Evolutionary conservation across 2,888 invertebrate genomes (phyloP), one percentile per base, ranked within the genome.

Genomic region (Papilio demoleus): DNA sequence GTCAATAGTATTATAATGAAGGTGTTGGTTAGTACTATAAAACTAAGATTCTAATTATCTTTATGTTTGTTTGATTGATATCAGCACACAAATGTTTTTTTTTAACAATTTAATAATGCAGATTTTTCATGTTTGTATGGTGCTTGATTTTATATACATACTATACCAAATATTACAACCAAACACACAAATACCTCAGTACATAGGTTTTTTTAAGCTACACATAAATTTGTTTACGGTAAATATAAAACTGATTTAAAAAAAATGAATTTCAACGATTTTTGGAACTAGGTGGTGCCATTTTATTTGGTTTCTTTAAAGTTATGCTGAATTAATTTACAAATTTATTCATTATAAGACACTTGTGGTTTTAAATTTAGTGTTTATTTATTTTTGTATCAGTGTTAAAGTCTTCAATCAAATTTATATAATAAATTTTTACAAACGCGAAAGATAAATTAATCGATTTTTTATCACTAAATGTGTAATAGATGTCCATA

Each of bases 161-260:
- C 60, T 69, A 70, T 67, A 67, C 73, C 71, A 72, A 72, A 68
- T 66, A 70, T 59, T 58, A 36, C 19, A 60, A 71, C 68, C 68
- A 68, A 68, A 68, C 59, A 8, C 56, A 59, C 38, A 68, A 14
- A 50, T 64, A 68, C 22, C 36, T 19, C 59, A 19, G 27, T 17
- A 68, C 4, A 67, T 56, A 62, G 14, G 14, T 14, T 9, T 19
- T 22, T 65, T 42, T 36, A 34, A 47, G 17, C 9, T 8, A 19
- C 50, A 27, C 0, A 27, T 50, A 8, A 53, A 27, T 22, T n/a
- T 53, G 8, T 14, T 27, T 50, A 50, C 19, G 1, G 0, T 6
- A 42, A 5, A 19, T n/a, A n/a, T n/a, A n/a, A n/a, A n/a, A n/a
- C n/a, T n/a, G n/a, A n/a, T n/a, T n/a, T n/a, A 12, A 42, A 42